Conservation (phyloP, 2,113 vertebrate species). For the Amblyopsis rosae region DNA sequence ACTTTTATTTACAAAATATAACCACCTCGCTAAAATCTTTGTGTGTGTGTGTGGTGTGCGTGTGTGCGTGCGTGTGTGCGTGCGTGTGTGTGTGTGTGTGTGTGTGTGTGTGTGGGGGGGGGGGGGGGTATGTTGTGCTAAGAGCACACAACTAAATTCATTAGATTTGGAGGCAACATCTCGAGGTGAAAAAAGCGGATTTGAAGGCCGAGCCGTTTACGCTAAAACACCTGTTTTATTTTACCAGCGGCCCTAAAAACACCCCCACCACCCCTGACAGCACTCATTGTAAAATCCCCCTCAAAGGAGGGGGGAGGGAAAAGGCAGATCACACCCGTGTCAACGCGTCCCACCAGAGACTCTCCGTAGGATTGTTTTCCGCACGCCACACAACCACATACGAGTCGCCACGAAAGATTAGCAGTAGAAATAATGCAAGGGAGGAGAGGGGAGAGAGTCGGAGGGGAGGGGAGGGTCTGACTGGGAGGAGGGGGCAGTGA, state of each 20-base stretch:
- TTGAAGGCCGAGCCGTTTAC: constrained; percentile 54
- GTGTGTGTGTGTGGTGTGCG: no score
- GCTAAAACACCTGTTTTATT: constrained; percentile 41
- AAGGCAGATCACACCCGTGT: constrained; percentile 7
- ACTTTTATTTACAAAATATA: constrained; percentile 56
- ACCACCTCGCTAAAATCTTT: constrained; percentile 36
- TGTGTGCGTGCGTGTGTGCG: constrained; percentile 36
- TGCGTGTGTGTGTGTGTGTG: neutral
- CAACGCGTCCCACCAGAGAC: neutral
- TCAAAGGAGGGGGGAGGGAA: no score
- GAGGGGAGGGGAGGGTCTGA: constrained; percentile 16
- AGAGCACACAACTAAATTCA: constrained; percentile 62
- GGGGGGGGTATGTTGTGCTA: constrained; percentile 36
- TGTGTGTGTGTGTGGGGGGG: no score
- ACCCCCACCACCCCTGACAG: no score
- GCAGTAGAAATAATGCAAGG: constrained; percentile 77
- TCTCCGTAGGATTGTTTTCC: constrained; percentile 30
- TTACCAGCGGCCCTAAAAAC: neutral
- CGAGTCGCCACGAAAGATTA: constrained; percentile 74
- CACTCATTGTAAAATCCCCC: no score
- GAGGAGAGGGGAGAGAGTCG: constrained; percentile 43
- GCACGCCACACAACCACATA: constrained; percentile 61
- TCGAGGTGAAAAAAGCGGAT: constrained; percentile 59
- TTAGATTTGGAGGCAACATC: constrained; percentile 61
- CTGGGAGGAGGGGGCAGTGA: constrained; percentile 60